Evolutionary conservation across 2,797 vertebrate genomes (phyloP), one percentile per base, ranked within the genome.

Genomic region (Benthosema pterotum): DNA sequence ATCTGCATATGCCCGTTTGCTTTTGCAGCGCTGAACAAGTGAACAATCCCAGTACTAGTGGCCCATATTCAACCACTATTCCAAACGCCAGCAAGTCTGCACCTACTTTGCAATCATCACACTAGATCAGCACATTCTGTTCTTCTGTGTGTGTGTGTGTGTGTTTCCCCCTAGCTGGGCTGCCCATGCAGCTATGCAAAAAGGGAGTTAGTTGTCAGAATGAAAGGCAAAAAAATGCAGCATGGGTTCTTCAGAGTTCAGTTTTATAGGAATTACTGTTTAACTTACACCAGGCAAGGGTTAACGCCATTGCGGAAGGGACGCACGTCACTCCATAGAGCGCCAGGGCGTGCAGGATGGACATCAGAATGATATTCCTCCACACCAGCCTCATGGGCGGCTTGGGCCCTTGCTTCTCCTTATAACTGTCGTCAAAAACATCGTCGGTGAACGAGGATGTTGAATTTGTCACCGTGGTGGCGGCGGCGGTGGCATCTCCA

Each of bases 321-420:
- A 95, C 0, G 63, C 95, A 53, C 0, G 0, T 0, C 54, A 97
- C 14, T 0, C 92, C 94, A 0, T 96, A 92, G 1, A 96, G 1
- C 38, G 90, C 94, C 22, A 87, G 93, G 8, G 83, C 0, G 66
- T 98, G 96, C 53, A 99, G 85, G 15, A 95, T n/a, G 42, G 13
- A 7, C 96, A 99, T 98, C 59, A 95, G 76, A 49, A 96, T 83
- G 78, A 99, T 95, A 75, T 98, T 99, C 83, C 94, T 95, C 97
- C 97, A 99, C 52, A 98, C 96, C 0, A 95, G 92, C n/a, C 42
- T 63, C 28, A 15, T 42, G 0, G 92, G 87, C 3, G 93, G 92
- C 64, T 84, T 93, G 0, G 93, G 93, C 12, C 94, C 94, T 14
- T 89, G 87, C 65, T 94, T 94, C 60, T 96, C 94, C 65, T 1